These are phyloP conservation scores for Centrocercus urophasianus DNA, from an alignment of 2,113 vertebrate species.

Conservation along the genomic window DNA sequence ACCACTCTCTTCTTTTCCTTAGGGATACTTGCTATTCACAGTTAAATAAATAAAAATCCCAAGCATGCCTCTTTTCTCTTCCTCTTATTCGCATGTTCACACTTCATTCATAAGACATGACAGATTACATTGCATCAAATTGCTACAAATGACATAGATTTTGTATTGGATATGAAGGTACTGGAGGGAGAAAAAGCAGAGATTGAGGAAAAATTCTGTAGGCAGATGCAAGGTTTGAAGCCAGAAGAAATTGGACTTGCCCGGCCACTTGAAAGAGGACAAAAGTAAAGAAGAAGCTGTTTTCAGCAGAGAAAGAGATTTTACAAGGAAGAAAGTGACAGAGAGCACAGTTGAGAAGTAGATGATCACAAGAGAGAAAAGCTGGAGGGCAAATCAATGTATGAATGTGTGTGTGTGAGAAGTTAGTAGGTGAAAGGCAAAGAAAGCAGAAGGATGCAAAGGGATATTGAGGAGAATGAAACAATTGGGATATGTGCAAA, in stretches of 20 bases:
- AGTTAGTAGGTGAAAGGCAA: background rate
- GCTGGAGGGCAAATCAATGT: background rate
- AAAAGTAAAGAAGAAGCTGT: background rate
- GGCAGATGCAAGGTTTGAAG: background rate
- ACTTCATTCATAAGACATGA: background rate
- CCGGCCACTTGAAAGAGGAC: background rate
- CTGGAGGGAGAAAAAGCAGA: background rate
- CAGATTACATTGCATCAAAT: background rate
- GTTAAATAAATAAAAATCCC: background rate
- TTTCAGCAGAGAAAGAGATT: background rate
- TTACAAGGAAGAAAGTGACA: background rate
- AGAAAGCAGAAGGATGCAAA: background rate
- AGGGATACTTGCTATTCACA: background rate
- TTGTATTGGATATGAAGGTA: background rate
- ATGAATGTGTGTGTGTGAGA: background rate
- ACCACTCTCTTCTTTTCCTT: background rate
- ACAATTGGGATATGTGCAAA: fast-evolving
- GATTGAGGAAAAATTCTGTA: background rate
- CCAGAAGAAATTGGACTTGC: background rate
- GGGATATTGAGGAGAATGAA: background rate
- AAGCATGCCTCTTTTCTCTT: background rate
- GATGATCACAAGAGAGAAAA: background rate
- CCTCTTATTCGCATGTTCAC: background rate
- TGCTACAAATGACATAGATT: background rate
- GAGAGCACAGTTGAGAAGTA: background rate